These are phyloP conservation scores for Petroica traversi DNA, from an alignment of 2,113 vertebrate genomes.

Conservation along the genomic window DNA sequence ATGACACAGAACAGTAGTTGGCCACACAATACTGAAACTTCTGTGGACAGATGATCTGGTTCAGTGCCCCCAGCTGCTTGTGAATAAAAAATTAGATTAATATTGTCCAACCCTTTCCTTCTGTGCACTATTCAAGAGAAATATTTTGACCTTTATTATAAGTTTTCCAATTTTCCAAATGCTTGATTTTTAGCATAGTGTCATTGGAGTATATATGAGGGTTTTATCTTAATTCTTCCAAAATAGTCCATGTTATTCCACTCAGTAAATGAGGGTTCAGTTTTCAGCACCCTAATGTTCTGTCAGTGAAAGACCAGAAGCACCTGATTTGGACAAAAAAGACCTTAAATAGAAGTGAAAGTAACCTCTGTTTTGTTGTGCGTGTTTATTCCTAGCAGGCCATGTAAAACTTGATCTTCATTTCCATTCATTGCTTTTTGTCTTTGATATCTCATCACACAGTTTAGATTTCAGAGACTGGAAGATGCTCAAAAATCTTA, in stretches of 20 bases:
- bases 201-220: not conserved
- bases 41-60: not conserved
- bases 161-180: not conserved
- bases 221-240: not conserved
- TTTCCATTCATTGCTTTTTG: not conserved
- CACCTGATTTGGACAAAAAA: not conserved
- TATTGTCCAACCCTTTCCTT: not conserved
- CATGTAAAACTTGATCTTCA: not conserved
- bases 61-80: not conserved
- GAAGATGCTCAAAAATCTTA: not conserved
- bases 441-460: not conserved
- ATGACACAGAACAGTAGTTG: not conserved
- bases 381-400: accelerated
- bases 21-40: not conserved
- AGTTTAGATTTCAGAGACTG: not conserved
- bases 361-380: not conserved
- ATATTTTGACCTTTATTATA: not conserved
- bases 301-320: not conserved
- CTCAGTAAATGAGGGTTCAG: not conserved
- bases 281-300: not conserved
- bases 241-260: not conserved
- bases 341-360: not conserved
- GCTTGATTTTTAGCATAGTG: not conserved
- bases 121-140: not conserved
- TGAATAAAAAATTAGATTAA: not conserved